Base-by-base conservation (phyloP, 1,140 invertebrate species). In the Calycopis cecrops region DNA sequence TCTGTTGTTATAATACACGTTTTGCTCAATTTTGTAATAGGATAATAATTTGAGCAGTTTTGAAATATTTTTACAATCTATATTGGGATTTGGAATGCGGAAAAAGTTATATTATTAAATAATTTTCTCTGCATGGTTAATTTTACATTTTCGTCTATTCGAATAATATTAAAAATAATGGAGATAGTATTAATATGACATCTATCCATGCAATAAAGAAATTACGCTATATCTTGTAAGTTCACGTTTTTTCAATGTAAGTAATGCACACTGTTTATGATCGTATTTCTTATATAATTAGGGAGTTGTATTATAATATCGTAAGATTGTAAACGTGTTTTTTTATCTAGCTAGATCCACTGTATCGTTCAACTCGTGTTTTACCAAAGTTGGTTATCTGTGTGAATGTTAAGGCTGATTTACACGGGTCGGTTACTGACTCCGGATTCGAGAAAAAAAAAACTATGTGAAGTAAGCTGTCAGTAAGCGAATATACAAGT, bases 211-310 rank as follows among this genome's bases (percentile, higher is more conserved):
- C 28, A 53, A 44, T 35, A 53, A 17, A 16, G 10, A 44, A 28
- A 21, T 12, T 52, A 63, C 11, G 47, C 57, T 59, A 49, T 62
- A 14, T 53, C 61, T 55, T 64, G 59, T 78, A 76, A 74, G 67
- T 67, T 63, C 73, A 75, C 71, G 73, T 74, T 67, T 65, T 79
- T 77, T 76, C 67, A 72, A 78, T 78, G 78, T 85, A 85, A 81
- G 72, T 76, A 80, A 59, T 79, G 80, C 80, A 81, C 81, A 74
- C 65, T 82, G 76, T 80, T 77, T 76, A 76, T 76, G 69, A 73
- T 71, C 62, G 55, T 51, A 52, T 57, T 60, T 57, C 59, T 79
- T 70, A 73, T 67, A 68, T 71, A 69, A 56, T 67, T 76, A 79
- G 70, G 60, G 69, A 63, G 59, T 67, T 79, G 67, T 78, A 70